Percentiles rank a stretch among this genome's conserved stretches.
Evolutionary conservation across 2,888 invertebrate species (phyloP).

Genomic region (Diaprepes abbreviatus): DNA sequence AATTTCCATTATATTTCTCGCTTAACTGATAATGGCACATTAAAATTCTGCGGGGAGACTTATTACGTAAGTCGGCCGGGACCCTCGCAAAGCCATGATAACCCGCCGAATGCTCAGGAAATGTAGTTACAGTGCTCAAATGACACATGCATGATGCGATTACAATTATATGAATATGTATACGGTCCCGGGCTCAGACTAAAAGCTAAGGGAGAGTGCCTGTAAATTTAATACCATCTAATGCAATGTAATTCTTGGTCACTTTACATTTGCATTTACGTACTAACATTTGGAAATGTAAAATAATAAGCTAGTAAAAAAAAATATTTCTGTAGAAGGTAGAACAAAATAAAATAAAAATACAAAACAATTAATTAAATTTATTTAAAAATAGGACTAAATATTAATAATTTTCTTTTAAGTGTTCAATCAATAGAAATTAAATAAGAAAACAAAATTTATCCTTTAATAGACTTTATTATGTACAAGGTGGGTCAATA

Average conservation of each 20-base stretch:
- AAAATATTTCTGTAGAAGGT: too few relatives aligned
- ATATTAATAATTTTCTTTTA: too few relatives aligned
- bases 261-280: conserved; percentile 15
- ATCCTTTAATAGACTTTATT: too few relatives aligned
- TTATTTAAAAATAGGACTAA: too few relatives aligned
- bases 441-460: too few relatives aligned
- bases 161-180: conserved; percentile 67
- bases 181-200: conserved; percentile 51
- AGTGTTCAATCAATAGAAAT: too few relatives aligned
- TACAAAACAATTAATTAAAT: too few relatives aligned
- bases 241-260: conserved; percentile 20
- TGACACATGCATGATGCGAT: conserved; percentile 68
- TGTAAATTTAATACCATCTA: conserved; percentile 26
- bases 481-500: too few relatives aligned
- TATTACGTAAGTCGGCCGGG: conserved; percentile 41
- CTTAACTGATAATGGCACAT: conserved; percentile 54
- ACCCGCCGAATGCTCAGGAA: conserved; percentile 66
- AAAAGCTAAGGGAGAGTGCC: conserved; percentile 28
- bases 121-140: conserved; percentile 66
- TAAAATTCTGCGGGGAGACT: conserved; percentile 44
- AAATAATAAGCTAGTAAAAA: too few relatives aligned
- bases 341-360: too few relatives aligned
- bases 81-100: conserved; percentile 58
- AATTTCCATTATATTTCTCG: conserved; percentile 53
- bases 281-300: not conserved